Conservation (phyloP, 2,888 invertebrate species). For the Athrips mouffetella region DNA sequence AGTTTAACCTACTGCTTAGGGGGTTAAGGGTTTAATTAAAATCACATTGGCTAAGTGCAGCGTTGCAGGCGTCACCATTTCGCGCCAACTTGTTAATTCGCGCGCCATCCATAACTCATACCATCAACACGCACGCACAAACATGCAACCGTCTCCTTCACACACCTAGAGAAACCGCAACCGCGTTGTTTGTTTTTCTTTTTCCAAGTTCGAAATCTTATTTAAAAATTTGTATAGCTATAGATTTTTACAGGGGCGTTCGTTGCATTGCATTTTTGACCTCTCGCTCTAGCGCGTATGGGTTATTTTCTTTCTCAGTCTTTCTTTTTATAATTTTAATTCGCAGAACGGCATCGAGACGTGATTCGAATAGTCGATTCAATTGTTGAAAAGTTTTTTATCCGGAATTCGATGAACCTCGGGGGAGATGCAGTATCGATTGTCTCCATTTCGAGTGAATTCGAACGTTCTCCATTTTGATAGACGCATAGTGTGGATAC, state of each 20-base stretch:
- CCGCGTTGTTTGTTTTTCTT: constrained; percentile 69
- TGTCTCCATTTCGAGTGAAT: constrained; percentile 34
- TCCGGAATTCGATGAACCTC: constrained; percentile 63
- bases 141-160: constrained; percentile 60
- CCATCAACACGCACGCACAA: constrained; percentile 53
- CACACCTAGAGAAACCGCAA: constrained; percentile 66
- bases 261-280: constrained; percentile 78
- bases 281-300: constrained; percentile 62
- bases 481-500: constrained; percentile 5
- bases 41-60: constrained; percentile 6
- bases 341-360: constrained; percentile 74
- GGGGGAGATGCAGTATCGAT: constrained; percentile 20
- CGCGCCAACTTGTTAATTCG: constrained; percentile 74
- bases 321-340: constrained; percentile 76
- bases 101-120: constrained; percentile 76
- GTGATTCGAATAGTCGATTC: constrained; percentile 75
- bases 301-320: constrained; percentile 53
- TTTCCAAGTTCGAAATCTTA: constrained; percentile 75
- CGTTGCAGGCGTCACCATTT: constrained; percentile 4
- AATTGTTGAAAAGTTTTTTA: constrained; percentile 70
- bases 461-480: constrained; percentile 16
- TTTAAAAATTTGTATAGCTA: constrained; percentile 61
- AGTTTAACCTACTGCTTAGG: background rate
- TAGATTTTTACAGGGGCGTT: constrained; percentile 73
- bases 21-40: constrained; percentile 8